A percentile compares a stretch with the other conserved stretches of the same genome.
Conservation (phyloP, 2,797 vertebrate species). For the Ctenosaura bakeri region DNA sequence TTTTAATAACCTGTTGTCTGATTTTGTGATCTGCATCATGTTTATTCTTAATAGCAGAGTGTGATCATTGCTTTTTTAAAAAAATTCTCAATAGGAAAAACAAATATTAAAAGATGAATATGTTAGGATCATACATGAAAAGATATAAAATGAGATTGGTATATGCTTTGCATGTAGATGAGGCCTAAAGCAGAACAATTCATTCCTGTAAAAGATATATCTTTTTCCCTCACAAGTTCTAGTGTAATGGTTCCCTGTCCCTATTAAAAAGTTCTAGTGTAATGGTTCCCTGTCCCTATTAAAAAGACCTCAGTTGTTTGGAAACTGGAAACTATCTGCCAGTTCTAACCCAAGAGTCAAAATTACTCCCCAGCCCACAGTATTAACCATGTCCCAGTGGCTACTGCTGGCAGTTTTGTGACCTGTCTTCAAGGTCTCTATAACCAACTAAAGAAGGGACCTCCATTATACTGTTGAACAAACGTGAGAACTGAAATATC, state of each 20-base stretch:
- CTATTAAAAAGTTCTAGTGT: background rate
- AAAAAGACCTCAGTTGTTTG: background rate
- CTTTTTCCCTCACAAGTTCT: background rate
- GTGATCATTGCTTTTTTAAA: background rate
- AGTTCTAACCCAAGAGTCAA: background rate
- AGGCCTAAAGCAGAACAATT: no score
- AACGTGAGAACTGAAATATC: background rate
- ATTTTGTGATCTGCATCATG: background rate
- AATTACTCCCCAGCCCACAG: background rate
- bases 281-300: background rate
- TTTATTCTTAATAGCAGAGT: background rate
- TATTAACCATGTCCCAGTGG: background rate
- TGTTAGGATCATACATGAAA: background rate
- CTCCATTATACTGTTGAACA: background rate
- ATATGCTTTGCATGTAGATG: background rate
- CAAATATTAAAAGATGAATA: background rate
- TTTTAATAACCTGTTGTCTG: background rate
- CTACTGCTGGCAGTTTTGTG: background rate
- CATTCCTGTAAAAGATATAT: background rate
- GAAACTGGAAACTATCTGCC: background rate
- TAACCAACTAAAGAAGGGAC: background rate
- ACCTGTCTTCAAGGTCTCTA: background rate
- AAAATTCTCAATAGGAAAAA: background rate
- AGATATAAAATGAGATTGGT: background rate
- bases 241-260: background rate